Base-by-base conservation (phyloP, 2,797 vertebrate species). In the Varecia variegata region DNA sequence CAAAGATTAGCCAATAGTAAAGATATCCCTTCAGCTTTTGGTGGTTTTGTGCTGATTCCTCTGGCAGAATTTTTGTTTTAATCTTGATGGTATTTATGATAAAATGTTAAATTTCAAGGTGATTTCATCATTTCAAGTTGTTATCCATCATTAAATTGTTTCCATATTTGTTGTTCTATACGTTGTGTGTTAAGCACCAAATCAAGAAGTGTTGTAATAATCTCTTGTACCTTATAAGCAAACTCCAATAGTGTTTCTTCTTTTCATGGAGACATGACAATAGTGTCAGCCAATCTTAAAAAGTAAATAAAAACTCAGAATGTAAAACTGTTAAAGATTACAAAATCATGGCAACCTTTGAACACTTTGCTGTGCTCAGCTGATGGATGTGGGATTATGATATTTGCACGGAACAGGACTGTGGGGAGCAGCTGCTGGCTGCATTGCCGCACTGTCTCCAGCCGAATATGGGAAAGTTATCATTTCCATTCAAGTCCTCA, bases 401-500 rank as follows among this genome's bases (percentile, higher is more conserved):
- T 30, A 32, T 91, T 54, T 92, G 60, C 20, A 70, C 25, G 82
- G 50, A 77, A 62, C 9, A 32, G 56, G 23, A 47, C 21, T 32
- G 12, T 23, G 50, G 7, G 35, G 45, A 88, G 67, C 87, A 94
- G 90, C 89, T 95, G 88, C 43, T 83, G 88, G 71, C 67, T 82
- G 45, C 32, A 7, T 1, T 32, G 45, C 74, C 12, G 58, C 40
- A 38, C 43, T 30, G 17, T 92, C 83, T 82, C 54, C 7, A 52
- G 43, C 38, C 35, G 30, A 96, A 88, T 88, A n/a, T 38, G 54
- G 54, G 40, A 27, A 95, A 96, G 60, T 87, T 96, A 85, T 94
- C 81, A 93, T 96, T 96, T 97, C 74, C 87, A 97, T 93, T 96
- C 93, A 96, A 86, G 60, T 67, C 68, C 23, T 95, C 76, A 93